These are phyloP conservation scores for Mesembrinibis cayennensis DNA, from an alignment of 2,113 vertebrate species.

Conservation along the genomic window DNA sequence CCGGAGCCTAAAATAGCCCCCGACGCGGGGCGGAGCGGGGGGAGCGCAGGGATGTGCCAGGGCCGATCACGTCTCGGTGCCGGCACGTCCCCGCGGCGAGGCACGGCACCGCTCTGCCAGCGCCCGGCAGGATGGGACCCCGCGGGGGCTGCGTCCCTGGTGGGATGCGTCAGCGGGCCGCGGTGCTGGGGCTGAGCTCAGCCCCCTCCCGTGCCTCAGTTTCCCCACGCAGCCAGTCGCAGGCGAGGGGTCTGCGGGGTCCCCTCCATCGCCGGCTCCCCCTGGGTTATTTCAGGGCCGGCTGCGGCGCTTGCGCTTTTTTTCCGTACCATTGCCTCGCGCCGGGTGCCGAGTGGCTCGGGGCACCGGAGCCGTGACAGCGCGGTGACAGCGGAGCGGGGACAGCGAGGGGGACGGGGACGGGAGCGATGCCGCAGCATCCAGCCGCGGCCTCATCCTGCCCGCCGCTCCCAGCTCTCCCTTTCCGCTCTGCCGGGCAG, in stretches of 20 bases:
- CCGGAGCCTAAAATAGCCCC: neutral
- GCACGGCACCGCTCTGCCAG: neutral
- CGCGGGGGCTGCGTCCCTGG: rapidly evolving
- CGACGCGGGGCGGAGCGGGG: neutral
- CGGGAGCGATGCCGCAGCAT: neutral
- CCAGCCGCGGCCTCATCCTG: neutral
- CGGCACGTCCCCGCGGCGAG: neutral
- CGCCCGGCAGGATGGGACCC: neutral
- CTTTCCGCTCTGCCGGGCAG: neutral
- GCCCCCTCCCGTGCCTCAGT: neutral
- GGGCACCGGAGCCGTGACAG: neutral
- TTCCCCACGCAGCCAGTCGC: neutral
- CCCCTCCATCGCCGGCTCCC: neutral
- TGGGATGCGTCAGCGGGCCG: neutral
- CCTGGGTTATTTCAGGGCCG: neutral
- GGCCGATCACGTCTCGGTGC: neutral
- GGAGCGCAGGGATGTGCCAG: neutral
- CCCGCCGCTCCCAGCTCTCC: neutral
- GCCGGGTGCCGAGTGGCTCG: neutral
- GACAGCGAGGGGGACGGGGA: neutral
- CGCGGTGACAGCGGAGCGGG: neutral
- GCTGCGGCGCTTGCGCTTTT: neutral
- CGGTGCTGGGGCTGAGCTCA: neutral
- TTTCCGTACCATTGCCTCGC: neutral
- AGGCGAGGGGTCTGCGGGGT: neutral